Evolutionary conservation across 2,113 vertebrate genomes (phyloP).

Genomic region (Megaceryle torquata): DNA sequence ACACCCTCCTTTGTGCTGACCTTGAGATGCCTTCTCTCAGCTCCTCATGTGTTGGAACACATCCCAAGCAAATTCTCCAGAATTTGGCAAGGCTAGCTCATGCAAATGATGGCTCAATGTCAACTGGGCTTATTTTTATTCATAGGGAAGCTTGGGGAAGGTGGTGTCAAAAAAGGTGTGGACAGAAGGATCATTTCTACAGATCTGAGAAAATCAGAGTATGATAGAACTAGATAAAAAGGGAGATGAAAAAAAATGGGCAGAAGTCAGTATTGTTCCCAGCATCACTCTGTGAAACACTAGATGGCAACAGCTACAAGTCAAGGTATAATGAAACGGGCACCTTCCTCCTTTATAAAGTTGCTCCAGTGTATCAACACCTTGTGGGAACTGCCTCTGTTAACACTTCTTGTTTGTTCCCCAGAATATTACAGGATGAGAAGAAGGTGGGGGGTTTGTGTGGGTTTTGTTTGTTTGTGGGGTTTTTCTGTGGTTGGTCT

Average conservation of each 20-base stretch:
- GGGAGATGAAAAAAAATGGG: background rate
- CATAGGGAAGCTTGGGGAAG: constrained; percentile 4
- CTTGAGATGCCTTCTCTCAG: constrained; percentile 30
- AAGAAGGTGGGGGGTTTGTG: background rate
- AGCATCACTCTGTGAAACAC: background rate
- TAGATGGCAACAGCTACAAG: background rate
- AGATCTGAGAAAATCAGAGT: background rate
- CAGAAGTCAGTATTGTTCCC: background rate
- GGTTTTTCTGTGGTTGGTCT: background rate
- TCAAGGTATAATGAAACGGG: background rate
- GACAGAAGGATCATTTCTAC: constrained; percentile 39
- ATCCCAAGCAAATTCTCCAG: constrained; percentile 17
- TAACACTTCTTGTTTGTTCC: background rate
- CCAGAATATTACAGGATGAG: background rate
- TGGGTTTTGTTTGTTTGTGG: background rate
- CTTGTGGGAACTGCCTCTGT: background rate
- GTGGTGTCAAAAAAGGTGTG: constrained; percentile 36
- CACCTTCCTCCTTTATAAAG: background rate
- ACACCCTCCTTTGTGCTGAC: background rate
- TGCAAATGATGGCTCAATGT: constrained; percentile 33
- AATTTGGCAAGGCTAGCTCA: constrained; percentile 6
- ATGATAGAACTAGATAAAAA: background rate
- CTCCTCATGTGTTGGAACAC: background rate
- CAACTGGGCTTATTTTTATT: constrained; percentile 49
- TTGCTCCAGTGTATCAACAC: background rate